Evolutionary conservation across 30 jellyfish, hydroid and myxozoan species (phyloP).

Genomic region (Chironex yamaguchii): DNA sequence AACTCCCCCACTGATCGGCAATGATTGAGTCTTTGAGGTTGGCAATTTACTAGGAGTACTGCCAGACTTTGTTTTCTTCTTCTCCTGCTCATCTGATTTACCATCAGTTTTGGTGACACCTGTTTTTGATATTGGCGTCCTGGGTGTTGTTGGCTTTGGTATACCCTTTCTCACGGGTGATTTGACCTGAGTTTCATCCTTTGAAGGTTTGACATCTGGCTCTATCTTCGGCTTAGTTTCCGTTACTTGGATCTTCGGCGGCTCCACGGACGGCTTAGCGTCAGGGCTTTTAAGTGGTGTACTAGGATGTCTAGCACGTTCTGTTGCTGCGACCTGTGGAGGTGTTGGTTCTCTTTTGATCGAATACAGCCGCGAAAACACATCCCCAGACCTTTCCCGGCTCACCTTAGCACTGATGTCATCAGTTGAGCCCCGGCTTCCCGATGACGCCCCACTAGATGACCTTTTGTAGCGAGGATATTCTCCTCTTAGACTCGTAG

Average conservation of each 20-base stretch:
- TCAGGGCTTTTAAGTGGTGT: not conserved
- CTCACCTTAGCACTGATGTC: conserved; percentile 63
- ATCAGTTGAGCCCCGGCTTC: conserved; percentile 46
- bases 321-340: conserved; percentile 22
- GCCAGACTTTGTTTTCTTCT: conserved; percentile 15
- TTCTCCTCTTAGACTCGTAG: conserved; percentile 51
- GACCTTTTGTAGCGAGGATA: conserved; percentile 69
- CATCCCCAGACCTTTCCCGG: conserved; percentile 96
- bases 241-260: conserved; percentile 23
- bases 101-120: conserved; percentile 33
- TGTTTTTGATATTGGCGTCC: conserved; percentile 85
- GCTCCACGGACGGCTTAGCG: conserved; percentile 26
- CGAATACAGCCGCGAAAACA: conserved; percentile 86
- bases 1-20: no score
- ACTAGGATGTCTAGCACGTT: conserved; percentile 35
- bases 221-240: conserved; percentile 8
- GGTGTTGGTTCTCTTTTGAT: conserved; percentile 33
- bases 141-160: conserved; percentile 68
- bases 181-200: not conserved
- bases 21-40: no score
- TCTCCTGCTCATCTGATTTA: no score
- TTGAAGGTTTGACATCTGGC: not conserved
- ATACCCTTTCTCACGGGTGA: not conserved
- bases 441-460: conserved; percentile 67
- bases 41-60: no score